These are phyloP conservation scores for Nasua narica DNA, from an alignment of 2,797 vertebrate genomes.

Conservation along the genomic window DNA sequence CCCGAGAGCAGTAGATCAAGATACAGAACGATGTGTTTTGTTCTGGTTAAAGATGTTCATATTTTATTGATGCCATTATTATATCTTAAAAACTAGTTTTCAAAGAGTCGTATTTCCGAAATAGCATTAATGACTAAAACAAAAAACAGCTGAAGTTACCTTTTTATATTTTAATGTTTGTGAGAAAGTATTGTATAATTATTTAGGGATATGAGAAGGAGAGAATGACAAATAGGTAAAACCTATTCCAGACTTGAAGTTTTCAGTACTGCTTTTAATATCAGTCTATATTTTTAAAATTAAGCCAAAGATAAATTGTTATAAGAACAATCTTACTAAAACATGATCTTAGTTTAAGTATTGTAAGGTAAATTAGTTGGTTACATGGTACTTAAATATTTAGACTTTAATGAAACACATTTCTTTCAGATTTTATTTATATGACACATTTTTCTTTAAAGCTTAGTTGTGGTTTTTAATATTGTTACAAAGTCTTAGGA, in stretches of 20 bases:
- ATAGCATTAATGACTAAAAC: neutral
- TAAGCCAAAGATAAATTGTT: neutral
- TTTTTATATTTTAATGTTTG: neutral
- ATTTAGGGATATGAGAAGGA: neutral
- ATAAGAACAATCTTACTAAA: neutral
- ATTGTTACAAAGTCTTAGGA: neutral
- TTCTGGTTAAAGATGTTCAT: neutral
- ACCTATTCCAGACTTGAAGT: neutral
- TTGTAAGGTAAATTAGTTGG: constrained; percentile 7
- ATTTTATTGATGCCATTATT: neutral
- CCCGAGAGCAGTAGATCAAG: neutral
- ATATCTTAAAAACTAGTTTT: neutral
- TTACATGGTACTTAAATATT: neutral
- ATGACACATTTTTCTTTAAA: neutral
- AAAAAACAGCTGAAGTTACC: neutral
- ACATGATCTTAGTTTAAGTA: neutral
- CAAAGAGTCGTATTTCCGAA: neutral
- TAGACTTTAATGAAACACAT: neutral
- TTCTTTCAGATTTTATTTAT: neutral
- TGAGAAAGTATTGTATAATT: neutral
- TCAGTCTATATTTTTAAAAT: neutral
- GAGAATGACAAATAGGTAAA: neutral
- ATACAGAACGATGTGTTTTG: neutral
- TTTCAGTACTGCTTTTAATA: neutral
- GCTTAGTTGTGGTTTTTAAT: neutral